These are phyloP conservation scores for Synanthedon myopaeformis DNA, from an alignment of 2,888 invertebrate genomes.

Conservation along the genomic window DNA sequence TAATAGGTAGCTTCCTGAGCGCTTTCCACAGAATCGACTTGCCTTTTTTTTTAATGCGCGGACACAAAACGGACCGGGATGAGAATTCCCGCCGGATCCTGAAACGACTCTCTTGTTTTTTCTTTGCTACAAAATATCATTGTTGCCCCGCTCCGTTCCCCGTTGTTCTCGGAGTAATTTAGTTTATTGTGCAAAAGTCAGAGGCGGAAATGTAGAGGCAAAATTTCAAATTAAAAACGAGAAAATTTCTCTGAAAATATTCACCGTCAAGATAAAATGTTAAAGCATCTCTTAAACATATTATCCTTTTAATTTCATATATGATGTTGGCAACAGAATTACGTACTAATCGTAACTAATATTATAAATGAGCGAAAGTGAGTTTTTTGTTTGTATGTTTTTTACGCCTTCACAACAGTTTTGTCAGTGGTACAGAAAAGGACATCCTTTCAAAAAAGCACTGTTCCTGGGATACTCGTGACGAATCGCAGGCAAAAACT, in stretches of 20 bases:
- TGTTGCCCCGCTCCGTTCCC: slow-evolving; percentile 30
- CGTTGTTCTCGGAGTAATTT: slow-evolving; percentile 52
- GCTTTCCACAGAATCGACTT: slow-evolving; percentile 35
- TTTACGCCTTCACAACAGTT: too few species aligned
- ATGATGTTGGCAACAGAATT: not conserved
- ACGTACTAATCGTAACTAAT: too few species aligned
- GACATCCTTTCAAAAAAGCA: too few species aligned
- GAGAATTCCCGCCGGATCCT: slow-evolving; percentile 54
- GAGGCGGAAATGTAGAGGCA: slow-evolving; percentile 29
- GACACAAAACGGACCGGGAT: slow-evolving; percentile 35
- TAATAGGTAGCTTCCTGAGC: slow-evolving; percentile 34
- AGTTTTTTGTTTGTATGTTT: too few species aligned
- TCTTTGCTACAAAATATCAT: slow-evolving; percentile 54
- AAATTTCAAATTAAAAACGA: slow-evolving; percentile 32
- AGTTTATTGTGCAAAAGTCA: slow-evolving; percentile 52
- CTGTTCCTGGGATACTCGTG: too few species aligned
- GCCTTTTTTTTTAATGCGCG: slow-evolving; percentile 17
- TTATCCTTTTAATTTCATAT: not conserved
- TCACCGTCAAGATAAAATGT: slow-evolving; percentile 19
- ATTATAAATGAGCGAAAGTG: too few species aligned
- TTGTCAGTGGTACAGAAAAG: too few species aligned
- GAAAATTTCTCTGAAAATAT: slow-evolving; percentile 29
- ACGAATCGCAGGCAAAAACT: too few species aligned
- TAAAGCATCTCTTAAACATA: not conserved
- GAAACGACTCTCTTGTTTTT: slow-evolving; percentile 59